These are phyloP conservation scores for Idaea aversata DNA, from an alignment of 2,888 invertebrate species.

Conservation along the genomic window DNA sequence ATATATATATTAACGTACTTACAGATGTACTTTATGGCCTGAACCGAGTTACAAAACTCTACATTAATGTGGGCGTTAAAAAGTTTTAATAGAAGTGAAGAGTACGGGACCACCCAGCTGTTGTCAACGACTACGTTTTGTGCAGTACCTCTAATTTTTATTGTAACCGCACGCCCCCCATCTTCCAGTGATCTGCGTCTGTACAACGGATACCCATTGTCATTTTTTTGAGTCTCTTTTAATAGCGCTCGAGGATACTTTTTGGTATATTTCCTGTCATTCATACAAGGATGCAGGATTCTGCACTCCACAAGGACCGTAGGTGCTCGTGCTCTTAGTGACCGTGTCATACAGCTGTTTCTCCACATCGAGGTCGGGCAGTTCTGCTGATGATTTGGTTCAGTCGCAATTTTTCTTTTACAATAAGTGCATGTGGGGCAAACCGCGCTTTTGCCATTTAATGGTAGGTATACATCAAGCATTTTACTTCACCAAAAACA, in stretches of 20 bases:
- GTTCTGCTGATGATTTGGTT: slow-evolving; percentile 33
- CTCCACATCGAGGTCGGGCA: slow-evolving; percentile 27
- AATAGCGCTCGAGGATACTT: slow-evolving; percentile 30
- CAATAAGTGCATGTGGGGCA: slow-evolving; percentile 28
- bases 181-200: slow-evolving; percentile 30
- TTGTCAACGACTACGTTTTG: too few relatives aligned
- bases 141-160: too few relatives aligned
- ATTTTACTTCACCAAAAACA: too few relatives aligned
- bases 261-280: slow-evolving; percentile 29
- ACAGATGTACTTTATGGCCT: slow-evolving; percentile 28
- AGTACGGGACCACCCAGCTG: slow-evolving; percentile 28
- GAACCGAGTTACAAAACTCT: slow-evolving; percentile 24
- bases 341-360: slow-evolving; percentile 24
- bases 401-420: slow-evolving; percentile 19
- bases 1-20: too few relatives aligned
- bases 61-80: slow-evolving; percentile 27
- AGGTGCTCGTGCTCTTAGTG: slow-evolving; percentile 33
- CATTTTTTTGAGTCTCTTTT: slow-evolving; percentile 30
- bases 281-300: slow-evolving; percentile 31
- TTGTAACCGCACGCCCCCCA: slow-evolving; percentile 19
- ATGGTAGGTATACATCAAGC: slow-evolving; percentile 29
- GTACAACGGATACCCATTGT: slow-evolving; percentile 38
- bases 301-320: slow-evolving; percentile 33
- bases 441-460: slow-evolving; percentile 33
- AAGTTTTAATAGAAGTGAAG: slow-evolving; percentile 22